A percentile compares a stretch with the other conserved stretches of the same genome.
phyloP scores from a whole-genome alignment of 2,797 vertebrate species.

The Huso huso region DNA sequence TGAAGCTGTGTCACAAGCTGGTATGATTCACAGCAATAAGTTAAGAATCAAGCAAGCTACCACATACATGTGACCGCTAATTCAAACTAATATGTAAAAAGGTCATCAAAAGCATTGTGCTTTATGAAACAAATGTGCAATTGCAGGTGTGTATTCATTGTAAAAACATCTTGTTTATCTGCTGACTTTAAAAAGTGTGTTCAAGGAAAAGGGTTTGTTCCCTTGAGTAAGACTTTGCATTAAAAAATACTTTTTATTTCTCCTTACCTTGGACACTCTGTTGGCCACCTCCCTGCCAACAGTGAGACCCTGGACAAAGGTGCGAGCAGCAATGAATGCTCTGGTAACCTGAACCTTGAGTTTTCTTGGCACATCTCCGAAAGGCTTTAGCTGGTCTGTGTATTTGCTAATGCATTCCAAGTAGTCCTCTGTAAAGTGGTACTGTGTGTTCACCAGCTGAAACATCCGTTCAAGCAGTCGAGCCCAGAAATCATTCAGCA shows the following conservation, averaged over 20 bases:
- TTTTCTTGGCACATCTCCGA: slow-evolving; percentile 92
- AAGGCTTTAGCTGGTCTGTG: slow-evolving; percentile 91
- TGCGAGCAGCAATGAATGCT: slow-evolving; percentile 87
- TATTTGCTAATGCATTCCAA: slow-evolving; percentile 95
- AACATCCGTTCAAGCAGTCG: slow-evolving; percentile 95
- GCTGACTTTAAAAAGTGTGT: no score
- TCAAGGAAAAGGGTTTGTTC: no score
- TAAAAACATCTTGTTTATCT: no score
- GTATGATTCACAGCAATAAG: slow-evolving; percentile 3
- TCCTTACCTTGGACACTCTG: slow-evolving; percentile 88
- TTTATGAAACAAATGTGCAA: slow-evolving; percentile 1
- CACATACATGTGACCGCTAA: slow-evolving; percentile 3
- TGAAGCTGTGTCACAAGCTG: background rate
- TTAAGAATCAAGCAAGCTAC: slow-evolving; percentile 2
- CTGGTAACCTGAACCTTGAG: slow-evolving; percentile 89
- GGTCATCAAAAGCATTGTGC: slow-evolving; percentile 2
- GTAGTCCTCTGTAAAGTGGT: slow-evolving; percentile 92
- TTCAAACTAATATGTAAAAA: slow-evolving; percentile 11
- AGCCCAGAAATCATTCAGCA: slow-evolving; percentile 96
- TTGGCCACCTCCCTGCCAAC: slow-evolving; percentile 92
- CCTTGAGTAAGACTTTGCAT: no score
- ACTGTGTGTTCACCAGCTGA: slow-evolving; percentile 91
- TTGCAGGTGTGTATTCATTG: no score
- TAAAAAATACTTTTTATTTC: no score
- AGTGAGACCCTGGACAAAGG: slow-evolving; percentile 91